phyloP scores from a whole-genome alignment of 2,113 vertebrate genomes.

The Hepsetus odoe region DNA sequence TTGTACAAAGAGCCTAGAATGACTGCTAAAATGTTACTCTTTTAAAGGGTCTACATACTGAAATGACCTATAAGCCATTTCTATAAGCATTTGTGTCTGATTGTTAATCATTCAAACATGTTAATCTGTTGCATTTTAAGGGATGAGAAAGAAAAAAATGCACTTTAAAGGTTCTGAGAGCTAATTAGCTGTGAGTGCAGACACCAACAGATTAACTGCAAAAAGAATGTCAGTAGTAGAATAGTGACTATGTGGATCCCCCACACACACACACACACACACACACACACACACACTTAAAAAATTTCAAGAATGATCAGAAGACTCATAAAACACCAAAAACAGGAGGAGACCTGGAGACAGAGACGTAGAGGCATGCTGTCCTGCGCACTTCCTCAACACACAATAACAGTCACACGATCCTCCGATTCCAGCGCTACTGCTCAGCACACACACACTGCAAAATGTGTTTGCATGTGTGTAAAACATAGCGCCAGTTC shows the following conservation, averaged over 20 bases:
- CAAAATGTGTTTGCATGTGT: slow-evolving; percentile 60
- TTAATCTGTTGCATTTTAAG: neutral
- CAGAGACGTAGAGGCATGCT: slow-evolving; percentile 16
- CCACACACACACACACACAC: slow-evolving; percentile 7
- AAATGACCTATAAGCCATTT: too few species aligned
- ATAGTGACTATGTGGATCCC: slow-evolving; percentile 59
- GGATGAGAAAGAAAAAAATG: slow-evolving; percentile 44
- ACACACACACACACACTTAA: slow-evolving; percentile 66
- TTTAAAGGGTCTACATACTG: neutral
- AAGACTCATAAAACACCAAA: slow-evolving; percentile 66
- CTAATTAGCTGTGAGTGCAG: slow-evolving; percentile 63
- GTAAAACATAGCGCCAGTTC: slow-evolving; percentile 67
- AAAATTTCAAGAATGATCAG: slow-evolving; percentile 67
- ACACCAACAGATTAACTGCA: slow-evolving; percentile 60
- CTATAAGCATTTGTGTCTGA: slow-evolving; percentile 5
- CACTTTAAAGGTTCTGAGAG: slow-evolving; percentile 61
- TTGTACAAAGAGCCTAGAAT: neutral
- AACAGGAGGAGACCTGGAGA: slow-evolving; percentile 47
- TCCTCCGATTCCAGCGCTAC: slow-evolving; percentile 1
- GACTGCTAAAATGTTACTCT: neutral
- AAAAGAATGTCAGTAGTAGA: slow-evolving; percentile 75
- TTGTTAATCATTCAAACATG: too few species aligned
- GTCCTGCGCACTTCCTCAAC: slow-evolving; percentile 28
- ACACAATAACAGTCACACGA: slow-evolving; percentile 49
- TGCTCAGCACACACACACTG: slow-evolving; percentile 4